Base-by-base conservation (phyloP, 2,113 vertebrate species). In the Neodon shergylaensis region DNA sequence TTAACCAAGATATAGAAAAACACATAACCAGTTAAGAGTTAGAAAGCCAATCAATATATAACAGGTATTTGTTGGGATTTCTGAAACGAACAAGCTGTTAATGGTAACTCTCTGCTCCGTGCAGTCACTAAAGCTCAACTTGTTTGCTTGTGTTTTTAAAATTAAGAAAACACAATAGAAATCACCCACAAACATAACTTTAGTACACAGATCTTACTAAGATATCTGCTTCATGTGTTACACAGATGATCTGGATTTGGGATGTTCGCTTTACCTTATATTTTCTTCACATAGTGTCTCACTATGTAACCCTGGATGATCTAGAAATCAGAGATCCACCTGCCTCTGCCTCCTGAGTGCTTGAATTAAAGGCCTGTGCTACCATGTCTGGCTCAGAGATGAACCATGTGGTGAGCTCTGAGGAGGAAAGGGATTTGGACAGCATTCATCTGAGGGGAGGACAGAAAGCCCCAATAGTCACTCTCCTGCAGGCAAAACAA, bases 81-180 rank as follows among this genome's bases (percentile, higher is more conserved):
- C 54, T 95, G 49, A 70, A 70, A 86, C 73, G 31, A 94, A 86
- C 26, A 61, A 36, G 39, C 33, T 42, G 31, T 77, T 76, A 49
- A 72, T 12, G 21, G 33, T 39, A 82, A 79, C 86, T 63, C 58
- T 54, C 42, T 73, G 10, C 39, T 26, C n/a, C 63, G 70, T 26
- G 1, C 36, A 19, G 73, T 88, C 63, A 70, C 73, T 52, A 47
- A 42, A 83, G 52, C 61, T 70, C 58, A 82, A 68, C 22, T 12
- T 78, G 12, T 70, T 49, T 83, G 44, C 31, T 66, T 83, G 5
- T 82, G 92, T 90, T 72, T 77, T 83, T 78, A 66, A 89, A 95
- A 13, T 72, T 73, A 78, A 72, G 54, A 88, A 92, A 82, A 84
- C 24, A 85, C 68, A 54, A n/a, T 21, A 4, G 11, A 10, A 52